Percentiles rank a stretch among this genome's conserved stretches.
Evolutionary conservation across 2,113 vertebrate species (phyloP).

Genomic region (Nothobranchius kuhntae): DNA sequence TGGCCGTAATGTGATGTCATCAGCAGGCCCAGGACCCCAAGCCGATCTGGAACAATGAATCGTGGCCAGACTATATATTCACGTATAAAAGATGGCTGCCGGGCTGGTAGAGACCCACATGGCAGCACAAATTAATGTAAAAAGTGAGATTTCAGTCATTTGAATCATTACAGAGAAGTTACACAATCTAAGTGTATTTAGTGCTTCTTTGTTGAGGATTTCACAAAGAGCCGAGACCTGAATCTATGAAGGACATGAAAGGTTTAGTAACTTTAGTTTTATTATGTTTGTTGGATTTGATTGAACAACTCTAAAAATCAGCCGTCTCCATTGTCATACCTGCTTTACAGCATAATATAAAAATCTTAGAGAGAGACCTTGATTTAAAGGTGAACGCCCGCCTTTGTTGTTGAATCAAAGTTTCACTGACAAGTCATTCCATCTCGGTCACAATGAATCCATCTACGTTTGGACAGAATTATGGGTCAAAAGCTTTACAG

Average conservation of each 20-base stretch:
- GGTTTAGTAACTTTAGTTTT: background rate
- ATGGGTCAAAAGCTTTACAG: constrained; percentile 12
- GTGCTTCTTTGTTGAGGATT: no score
- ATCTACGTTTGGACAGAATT: constrained; percentile 7
- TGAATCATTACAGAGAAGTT: no score
- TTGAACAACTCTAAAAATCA: background rate
- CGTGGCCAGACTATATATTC: no score
- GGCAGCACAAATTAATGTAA: no score
- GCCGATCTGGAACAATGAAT: no score
- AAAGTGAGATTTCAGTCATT: no score
- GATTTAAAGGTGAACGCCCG: constrained; percentile 20
- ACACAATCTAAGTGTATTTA: no score
- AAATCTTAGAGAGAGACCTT: constrained; percentile 13
- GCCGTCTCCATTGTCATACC: background rate
- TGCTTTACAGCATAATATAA: constrained; percentile 13
- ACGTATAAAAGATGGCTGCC: no score
- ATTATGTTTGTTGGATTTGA: background rate
- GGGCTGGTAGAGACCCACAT: no score
- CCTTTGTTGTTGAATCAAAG: constrained; percentile 15
- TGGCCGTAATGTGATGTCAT: no score
- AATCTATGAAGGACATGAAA: background rate
- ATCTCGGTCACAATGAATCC: constrained; percentile 12
- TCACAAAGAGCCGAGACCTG: no score
- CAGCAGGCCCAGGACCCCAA: no score
- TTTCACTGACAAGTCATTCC: constrained; percentile 1